Conservation (phyloP, 1,140 invertebrate genomes). For the Drosophila grimshawi region DNA sequence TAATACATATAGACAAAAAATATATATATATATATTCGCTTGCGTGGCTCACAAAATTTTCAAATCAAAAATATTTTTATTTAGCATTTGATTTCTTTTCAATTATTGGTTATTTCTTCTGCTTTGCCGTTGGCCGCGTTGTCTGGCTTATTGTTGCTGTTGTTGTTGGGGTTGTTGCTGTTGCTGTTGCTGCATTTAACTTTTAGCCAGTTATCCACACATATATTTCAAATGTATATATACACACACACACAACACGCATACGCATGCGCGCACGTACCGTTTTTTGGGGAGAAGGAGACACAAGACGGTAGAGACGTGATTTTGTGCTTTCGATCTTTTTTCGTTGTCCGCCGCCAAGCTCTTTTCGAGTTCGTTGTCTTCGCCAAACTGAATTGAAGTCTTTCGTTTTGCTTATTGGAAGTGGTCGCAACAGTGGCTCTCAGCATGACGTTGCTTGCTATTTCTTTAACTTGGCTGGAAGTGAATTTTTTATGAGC, state of each 20-base stretch:
- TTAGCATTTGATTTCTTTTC: constrained; percentile 73
- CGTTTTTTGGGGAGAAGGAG: constrained; percentile 54
- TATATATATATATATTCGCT: constrained; percentile 23
- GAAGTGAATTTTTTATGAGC: constrained; percentile 62
- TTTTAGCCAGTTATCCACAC: constrained; percentile 57
- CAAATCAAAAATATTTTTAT: constrained; percentile 27
- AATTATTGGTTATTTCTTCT: constrained; percentile 53
- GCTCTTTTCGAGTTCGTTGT: constrained; percentile 84
- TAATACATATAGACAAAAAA: background rate
- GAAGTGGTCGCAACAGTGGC: constrained; percentile 59
- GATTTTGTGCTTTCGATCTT: constrained; percentile 56
- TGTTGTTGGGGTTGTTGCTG: constrained; percentile 33
- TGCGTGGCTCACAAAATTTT: constrained; percentile 71
- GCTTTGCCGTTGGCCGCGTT: constrained; percentile 44
- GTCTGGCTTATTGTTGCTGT: constrained; percentile 22
- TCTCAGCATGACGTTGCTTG: constrained; percentile 21
- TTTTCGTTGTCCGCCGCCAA: constrained; percentile 60
- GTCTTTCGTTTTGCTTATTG: constrained; percentile 84
- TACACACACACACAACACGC: constrained; percentile 38
- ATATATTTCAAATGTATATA: constrained; percentile 16
- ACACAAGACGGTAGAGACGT: constrained; percentile 33
- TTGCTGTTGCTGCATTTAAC: constrained; percentile 68
- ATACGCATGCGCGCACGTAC: constrained; percentile 78
- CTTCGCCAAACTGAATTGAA: constrained; percentile 84
- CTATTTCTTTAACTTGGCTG: constrained; percentile 40